These are phyloP conservation scores for Buceros bicornis DNA, from an alignment of 2,797 vertebrate species.

Conservation along the genomic window DNA sequence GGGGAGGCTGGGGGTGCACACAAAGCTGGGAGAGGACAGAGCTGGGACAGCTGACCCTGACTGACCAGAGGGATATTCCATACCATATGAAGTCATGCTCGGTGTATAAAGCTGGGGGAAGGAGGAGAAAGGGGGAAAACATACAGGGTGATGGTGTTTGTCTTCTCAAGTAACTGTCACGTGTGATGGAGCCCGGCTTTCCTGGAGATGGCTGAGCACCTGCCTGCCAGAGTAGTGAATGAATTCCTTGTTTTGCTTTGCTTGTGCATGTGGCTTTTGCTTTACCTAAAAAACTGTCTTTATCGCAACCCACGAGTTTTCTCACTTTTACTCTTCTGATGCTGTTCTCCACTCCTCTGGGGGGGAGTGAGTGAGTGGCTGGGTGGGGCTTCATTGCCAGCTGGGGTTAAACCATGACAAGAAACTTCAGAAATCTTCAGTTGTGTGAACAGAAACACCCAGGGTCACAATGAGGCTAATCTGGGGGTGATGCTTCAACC, in stretches of 20 bases:
- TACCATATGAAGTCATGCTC: background rate
- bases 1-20: background rate
- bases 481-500: background rate
- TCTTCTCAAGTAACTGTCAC: background rate
- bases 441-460: background rate
- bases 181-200: background rate
- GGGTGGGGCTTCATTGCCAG: too few relatives aligned
- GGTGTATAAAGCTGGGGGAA: background rate
- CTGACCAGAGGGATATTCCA: background rate
- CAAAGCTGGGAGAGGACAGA: background rate
- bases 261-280: background rate
- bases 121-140: background rate
- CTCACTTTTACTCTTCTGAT: background rate
- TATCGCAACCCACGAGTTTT: background rate
- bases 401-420: background rate
- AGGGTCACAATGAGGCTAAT: background rate
- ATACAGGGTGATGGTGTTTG: rapidly evolving
- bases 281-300: background rate
- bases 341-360: background rate
- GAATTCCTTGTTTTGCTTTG: background rate
- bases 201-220: background rate
- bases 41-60: background rate
- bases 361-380: background rate
- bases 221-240: background rate
- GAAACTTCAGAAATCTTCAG: background rate